phyloP scores from a whole-genome alignment of 2,113 vertebrate species.

The Empidonax alnorum region DNA sequence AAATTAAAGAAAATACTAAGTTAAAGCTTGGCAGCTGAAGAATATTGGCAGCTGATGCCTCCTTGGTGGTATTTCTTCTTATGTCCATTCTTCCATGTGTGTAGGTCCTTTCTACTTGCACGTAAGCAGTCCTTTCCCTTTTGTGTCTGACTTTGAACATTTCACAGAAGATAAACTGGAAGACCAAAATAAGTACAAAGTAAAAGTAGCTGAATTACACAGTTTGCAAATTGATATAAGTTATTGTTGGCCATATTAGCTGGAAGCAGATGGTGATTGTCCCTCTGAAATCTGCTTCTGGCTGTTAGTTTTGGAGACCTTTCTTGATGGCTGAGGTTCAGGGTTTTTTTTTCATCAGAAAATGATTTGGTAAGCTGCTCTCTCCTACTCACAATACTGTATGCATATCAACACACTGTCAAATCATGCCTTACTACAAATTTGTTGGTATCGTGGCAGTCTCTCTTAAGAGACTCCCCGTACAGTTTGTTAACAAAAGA shows the following conservation, averaged over 20 bases:
- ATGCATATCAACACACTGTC: neutral
- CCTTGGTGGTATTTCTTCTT: neutral
- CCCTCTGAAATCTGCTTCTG: neutral
- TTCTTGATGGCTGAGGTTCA: neutral
- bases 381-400: neutral
- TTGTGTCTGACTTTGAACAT: neutral
- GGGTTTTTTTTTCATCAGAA: neutral
- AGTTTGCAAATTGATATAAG: neutral
- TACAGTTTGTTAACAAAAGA: neutral
- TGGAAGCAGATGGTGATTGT: conserved; percentile 11
- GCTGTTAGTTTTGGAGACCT: neutral
- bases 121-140: neutral
- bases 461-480: neutral
- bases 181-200: neutral
- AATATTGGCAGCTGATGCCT: neutral
- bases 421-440: neutral
- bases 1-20: neutral
- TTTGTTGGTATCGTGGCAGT: neutral
- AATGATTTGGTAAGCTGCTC: neutral
- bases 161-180: neutral
- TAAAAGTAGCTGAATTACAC: neutral
- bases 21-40: conserved; percentile 34
- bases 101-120: neutral
- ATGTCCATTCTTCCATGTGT: neutral
- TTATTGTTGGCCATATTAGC: neutral